Percentiles rank a stretch among this genome's conserved stretches.
These are phyloP conservation scores for Himantopus leucocephalus DNA, from an alignment of 2,113 vertebrate species.

Conservation along the genomic window DNA sequence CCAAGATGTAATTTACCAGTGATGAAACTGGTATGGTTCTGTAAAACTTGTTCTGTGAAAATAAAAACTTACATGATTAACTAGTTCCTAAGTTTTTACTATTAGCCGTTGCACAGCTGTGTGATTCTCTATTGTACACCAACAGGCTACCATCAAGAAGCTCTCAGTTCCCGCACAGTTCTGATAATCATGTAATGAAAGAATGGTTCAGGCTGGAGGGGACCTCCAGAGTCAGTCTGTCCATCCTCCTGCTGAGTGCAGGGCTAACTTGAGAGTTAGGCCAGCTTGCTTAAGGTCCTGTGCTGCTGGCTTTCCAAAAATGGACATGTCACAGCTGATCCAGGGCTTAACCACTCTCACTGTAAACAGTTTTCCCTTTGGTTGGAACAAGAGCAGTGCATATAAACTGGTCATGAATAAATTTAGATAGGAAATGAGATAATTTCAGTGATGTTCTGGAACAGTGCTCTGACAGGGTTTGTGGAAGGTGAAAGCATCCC, in stretches of 20 bases:
- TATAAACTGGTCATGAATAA: not conserved
- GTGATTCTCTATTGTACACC: not conserved
- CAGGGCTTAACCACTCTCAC: not conserved
- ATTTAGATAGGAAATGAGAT: not conserved
- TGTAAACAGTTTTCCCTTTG: not conserved
- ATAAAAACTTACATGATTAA: not conserved
- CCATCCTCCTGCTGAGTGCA: not conserved
- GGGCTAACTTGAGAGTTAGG: not conserved
- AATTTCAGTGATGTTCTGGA: not conserved
- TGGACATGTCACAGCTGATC: not conserved
- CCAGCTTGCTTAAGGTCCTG: not conserved
- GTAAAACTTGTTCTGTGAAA: not conserved
- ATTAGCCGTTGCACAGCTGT: not conserved
- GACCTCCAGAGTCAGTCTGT: not conserved
- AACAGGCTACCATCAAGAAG: not conserved
- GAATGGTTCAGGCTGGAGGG: not conserved
- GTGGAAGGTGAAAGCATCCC: not conserved
- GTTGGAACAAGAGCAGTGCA: not conserved
- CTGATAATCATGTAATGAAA: not conserved
- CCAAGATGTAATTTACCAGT: not conserved
- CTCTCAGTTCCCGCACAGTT: not conserved
- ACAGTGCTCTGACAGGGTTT: not conserved
- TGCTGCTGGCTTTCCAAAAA: not conserved
- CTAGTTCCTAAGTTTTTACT: not conserved
- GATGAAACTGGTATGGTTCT: not conserved